Conservation (phyloP, 2,113 vertebrate species). For the Cervus canadensis region DNA sequence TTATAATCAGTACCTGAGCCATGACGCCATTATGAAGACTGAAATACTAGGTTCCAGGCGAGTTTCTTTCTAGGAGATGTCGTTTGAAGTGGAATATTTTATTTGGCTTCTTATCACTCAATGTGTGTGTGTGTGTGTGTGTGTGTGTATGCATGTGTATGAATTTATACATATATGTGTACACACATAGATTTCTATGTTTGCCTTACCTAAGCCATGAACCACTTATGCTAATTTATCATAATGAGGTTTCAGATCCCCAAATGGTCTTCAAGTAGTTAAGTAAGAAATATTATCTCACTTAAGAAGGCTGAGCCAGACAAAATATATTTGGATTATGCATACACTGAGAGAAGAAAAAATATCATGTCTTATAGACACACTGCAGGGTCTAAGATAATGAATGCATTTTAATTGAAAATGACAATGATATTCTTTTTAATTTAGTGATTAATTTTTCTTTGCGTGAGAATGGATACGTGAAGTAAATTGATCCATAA, state of each 20-base stretch:
- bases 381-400: neutral
- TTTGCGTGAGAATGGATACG: neutral
- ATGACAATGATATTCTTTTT: neutral
- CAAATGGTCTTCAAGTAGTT: slow-evolving; percentile 61
- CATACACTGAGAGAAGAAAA: neutral
- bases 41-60: slow-evolving; percentile 76
- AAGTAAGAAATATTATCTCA: slow-evolving; percentile 41
- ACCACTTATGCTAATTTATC: slow-evolving; percentile 78
- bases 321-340: neutral
- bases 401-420: neutral
- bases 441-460: neutral
- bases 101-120: slow-evolving; percentile 57
- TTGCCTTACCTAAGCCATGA: slow-evolving; percentile 44
- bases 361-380: neutral
- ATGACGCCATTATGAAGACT: slow-evolving; percentile 73
- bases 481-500: neutral
- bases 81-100: slow-evolving; percentile 70
- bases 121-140: neutral
- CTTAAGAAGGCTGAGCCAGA: neutral
- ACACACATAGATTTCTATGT: slow-evolving; percentile 47
- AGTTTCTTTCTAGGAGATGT: slow-evolving; percentile 65
- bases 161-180: slow-evolving; percentile 16
- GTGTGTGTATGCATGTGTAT: neutral
- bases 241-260: slow-evolving; percentile 75
- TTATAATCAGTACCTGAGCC: slow-evolving; percentile 78